Percentiles rank a stretch among this genome's conserved stretches.
phyloP scores from a whole-genome alignment of 2,797 vertebrate species.

The Alosa sapidissima region DNA sequence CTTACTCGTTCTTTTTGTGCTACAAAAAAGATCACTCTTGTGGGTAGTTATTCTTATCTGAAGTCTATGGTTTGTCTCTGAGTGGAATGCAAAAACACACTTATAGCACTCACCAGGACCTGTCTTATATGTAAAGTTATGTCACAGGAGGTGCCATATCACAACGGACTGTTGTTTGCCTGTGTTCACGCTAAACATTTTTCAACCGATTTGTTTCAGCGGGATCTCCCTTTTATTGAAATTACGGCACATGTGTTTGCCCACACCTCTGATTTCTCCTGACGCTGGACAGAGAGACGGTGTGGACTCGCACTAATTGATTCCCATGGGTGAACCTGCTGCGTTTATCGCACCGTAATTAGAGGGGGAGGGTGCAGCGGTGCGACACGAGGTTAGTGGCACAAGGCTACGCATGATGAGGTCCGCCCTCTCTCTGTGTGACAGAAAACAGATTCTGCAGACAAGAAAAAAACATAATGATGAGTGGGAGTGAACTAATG shows the following conservation, averaged over 20 bases:
- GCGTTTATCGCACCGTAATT: neutral
- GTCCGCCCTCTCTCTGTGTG: neutral
- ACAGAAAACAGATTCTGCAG: constrained; percentile 2
- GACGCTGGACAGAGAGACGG: neutral
- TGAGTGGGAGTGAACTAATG: neutral
- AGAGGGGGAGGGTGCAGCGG: neutral
- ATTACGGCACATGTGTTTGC: neutral
- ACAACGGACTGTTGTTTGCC: neutral
- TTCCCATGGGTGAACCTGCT: neutral
- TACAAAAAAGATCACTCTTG: neutral
- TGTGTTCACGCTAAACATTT: neutral
- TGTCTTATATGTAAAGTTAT: neutral
- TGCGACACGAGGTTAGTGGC: constrained; percentile 14
- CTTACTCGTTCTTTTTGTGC: neutral
- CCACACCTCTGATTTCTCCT: constrained; percentile 1
- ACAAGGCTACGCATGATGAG: constrained; percentile 16
- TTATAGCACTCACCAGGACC: neutral
- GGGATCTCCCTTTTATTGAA: neutral
- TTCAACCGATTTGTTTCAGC: neutral
- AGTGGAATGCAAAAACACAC: neutral
- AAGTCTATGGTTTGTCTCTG: neutral
- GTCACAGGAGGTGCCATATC: neutral
- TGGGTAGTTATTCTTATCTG: neutral
- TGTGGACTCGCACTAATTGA: constrained; percentile 7
- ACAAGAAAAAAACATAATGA: constrained; percentile 7